Percentiles rank a stretch among this genome's conserved stretches.
phyloP scores from a whole-genome alignment of 2,797 vertebrate species.

The Gymnopithys bicolor region DNA sequence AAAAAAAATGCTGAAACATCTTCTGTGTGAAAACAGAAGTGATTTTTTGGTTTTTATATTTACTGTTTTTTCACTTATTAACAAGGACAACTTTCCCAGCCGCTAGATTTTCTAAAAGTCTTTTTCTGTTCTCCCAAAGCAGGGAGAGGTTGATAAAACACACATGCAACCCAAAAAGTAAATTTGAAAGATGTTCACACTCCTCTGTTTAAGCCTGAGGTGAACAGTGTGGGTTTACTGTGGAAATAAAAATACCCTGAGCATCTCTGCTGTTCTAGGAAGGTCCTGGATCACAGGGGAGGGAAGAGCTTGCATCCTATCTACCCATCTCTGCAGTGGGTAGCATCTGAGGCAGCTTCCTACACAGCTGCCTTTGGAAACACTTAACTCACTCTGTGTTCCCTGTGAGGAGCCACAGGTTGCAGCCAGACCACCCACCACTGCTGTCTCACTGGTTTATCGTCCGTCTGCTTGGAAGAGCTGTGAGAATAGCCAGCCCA shows the following conservation, averaged over 20 bases:
- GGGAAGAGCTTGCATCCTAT: not conserved
- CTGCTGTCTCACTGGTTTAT: not conserved
- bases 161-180: not conserved
- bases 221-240: not conserved
- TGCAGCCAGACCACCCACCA: conserved; percentile 11
- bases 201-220: not conserved
- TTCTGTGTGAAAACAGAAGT: not conserved
- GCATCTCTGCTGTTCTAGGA: fast-evolving
- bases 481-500: not conserved
- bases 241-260: not conserved
- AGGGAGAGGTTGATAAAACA: not conserved
- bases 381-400: not conserved
- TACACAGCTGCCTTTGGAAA: not conserved
- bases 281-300: not conserved
- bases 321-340: not conserved
- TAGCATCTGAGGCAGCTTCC: not conserved
- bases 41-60: not conserved
- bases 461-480: not conserved
- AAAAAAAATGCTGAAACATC: not conserved
- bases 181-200: not conserved
- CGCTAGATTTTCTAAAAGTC: fast-evolving
- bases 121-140: not conserved
- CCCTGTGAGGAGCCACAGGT: not conserved
- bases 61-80: not conserved
- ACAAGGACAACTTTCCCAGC: not conserved